Conservation (phyloP, 2,113 vertebrate species). For the Paracanthobrama guichenoti region DNA sequence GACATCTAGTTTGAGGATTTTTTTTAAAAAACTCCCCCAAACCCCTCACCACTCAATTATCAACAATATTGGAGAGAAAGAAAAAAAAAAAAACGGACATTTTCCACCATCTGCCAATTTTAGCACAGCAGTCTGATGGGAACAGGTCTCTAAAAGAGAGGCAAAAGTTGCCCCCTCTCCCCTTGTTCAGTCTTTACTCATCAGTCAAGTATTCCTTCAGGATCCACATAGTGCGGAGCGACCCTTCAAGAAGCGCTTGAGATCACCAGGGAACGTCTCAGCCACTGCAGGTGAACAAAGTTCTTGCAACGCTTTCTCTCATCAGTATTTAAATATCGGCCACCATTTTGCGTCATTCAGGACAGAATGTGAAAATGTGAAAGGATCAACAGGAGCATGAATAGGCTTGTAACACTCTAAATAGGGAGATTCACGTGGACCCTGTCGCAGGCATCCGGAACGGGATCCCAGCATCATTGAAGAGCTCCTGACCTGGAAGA, state of each 20-base stretch:
- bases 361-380: conserved; percentile 21
- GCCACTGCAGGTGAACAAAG: conserved; percentile 77
- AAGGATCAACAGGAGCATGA: conserved; percentile 19
- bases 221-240: conserved; percentile 80
- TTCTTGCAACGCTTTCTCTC: neutral
- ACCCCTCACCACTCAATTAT: conserved; percentile 70
- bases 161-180: conserved; percentile 77
- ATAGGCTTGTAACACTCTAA: conserved; percentile 44
- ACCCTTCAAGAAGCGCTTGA: conserved; percentile 79
- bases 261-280: conserved; percentile 70
- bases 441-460: conserved; percentile 52
- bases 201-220: conserved; percentile 98
- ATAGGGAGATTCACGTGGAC: conserved; percentile 58
- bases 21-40: neutral
- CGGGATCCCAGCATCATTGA: conserved; percentile 49
- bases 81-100: conserved; percentile 73
- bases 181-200: conserved; percentile 91
- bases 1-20: conserved; percentile 45
- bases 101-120: conserved; percentile 76
- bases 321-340: conserved; percentile 4
- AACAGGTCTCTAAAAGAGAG: conserved; percentile 79
- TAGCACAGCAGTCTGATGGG: conserved; percentile 75
- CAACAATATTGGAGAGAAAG: conserved; percentile 56
- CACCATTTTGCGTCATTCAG: conserved; percentile 12
- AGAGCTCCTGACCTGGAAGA: conserved; percentile 52